Percentiles rank a stretch among this genome's conserved stretches.
These are phyloP conservation scores for Clarias platycephalus DNA, from an alignment of 2,797 vertebrate species.

Conservation along the genomic window DNA sequence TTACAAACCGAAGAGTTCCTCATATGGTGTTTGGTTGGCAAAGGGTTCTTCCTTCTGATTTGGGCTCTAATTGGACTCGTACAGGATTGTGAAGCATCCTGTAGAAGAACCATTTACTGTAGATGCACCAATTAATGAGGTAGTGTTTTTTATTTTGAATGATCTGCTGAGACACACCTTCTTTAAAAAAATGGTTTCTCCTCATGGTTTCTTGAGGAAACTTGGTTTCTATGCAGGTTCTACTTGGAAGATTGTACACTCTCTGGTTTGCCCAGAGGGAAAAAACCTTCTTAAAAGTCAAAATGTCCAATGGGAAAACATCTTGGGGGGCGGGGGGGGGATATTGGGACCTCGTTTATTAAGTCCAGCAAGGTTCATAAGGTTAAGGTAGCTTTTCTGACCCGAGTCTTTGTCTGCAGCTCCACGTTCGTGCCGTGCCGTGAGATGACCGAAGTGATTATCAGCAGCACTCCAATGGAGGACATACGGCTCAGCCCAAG, in stretches of 20 bases:
- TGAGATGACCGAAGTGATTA: conserved; percentile 98
- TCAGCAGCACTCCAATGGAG: conserved; percentile 89
- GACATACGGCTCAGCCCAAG: conserved; percentile 91
- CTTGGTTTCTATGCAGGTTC: background rate
- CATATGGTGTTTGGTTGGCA: background rate
- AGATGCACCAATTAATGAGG: background rate
- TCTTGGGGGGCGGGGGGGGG: too few species aligned
- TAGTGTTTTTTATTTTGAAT: background rate
- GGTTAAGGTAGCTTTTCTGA: background rate
- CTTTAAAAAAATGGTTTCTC: too few species aligned
- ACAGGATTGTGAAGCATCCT: background rate
- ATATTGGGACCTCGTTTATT: background rate
- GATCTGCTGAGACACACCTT: background rate
- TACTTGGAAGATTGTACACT: background rate
- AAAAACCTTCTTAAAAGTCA: background rate
- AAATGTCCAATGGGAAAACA: background rate
- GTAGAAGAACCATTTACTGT: background rate
- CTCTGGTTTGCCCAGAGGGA: background rate
- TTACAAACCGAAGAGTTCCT: background rate
- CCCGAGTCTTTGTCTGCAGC: conserved; percentile 65
- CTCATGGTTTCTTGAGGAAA: too few species aligned
- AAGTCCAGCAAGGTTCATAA: background rate
- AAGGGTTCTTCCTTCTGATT: background rate
- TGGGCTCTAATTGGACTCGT: background rate
- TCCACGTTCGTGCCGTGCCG: conserved; percentile 85